A percentile compares a stretch with the other conserved stretches of the same genome.
Evolutionary conservation across 1,140 invertebrate genomes (phyloP).

Genomic region (Melipona quadrifasciata): DNA sequence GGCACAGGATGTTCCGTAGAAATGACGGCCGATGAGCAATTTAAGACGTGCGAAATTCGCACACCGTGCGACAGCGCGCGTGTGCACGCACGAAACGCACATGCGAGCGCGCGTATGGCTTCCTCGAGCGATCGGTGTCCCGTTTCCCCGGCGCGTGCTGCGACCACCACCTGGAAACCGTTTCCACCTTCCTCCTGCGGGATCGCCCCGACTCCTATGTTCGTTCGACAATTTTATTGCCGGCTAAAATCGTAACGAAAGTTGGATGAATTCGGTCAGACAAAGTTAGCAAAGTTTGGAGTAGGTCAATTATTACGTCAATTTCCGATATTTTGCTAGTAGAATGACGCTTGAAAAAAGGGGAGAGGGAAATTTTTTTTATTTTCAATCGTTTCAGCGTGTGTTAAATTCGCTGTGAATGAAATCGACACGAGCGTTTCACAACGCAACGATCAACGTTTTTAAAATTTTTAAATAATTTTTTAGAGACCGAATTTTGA

Average conservation of each 20-base stretch:
- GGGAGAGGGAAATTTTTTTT: too few relatives aligned
- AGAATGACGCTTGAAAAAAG: too few relatives aligned
- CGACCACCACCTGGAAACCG: slow-evolving; percentile 72
- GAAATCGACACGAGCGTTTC: too few relatives aligned
- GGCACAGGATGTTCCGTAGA: slow-evolving; percentile 49
- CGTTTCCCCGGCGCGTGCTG: slow-evolving; percentile 78
- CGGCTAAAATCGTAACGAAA: neutral
- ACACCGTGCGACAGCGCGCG: slow-evolving; percentile 27
- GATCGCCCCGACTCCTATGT: neutral
- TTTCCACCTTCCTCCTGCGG: slow-evolving; percentile 31
- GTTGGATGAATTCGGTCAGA: neutral
- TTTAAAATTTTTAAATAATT: too few relatives aligned
- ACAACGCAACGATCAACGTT: too few relatives aligned
- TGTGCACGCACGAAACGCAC: slow-evolving; percentile 36
- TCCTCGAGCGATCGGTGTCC: slow-evolving; percentile 71
- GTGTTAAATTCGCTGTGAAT: too few relatives aligned
- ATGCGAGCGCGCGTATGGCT: slow-evolving; percentile 70
- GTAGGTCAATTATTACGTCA: neutral
- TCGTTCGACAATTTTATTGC: neutral
- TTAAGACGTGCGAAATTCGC: slow-evolving; percentile 56
- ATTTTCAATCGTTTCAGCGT: too few relatives aligned
- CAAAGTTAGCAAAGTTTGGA: neutral
- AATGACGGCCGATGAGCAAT: slow-evolving; percentile 35
- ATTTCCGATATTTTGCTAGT: neutral
- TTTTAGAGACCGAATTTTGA: too few relatives aligned